Evolutionary conservation across 2,113 vertebrate species (phyloP).

Genomic region (Rousettus leschenaultii): DNA sequence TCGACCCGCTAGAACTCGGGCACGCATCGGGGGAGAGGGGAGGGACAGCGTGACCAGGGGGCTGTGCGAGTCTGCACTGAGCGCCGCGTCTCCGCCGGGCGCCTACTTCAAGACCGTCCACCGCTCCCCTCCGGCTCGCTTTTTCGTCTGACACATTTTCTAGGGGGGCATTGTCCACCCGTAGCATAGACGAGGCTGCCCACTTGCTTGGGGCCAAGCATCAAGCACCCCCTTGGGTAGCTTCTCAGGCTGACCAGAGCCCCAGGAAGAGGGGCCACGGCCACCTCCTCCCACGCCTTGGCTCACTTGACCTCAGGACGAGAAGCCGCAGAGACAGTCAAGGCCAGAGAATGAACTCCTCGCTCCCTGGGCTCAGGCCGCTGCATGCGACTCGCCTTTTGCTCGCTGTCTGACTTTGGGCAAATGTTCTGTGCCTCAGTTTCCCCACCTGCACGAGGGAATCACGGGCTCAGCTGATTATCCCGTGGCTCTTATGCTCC

Average conservation of each 20-base stretch:
- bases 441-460: neutral
- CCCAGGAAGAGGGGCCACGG: accelerated
- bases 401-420: accelerated
- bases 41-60: accelerated
- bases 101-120: accelerated
- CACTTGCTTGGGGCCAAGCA: too few relatives aligned
- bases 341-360: accelerated
- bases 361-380: neutral
- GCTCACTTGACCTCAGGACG: neutral
- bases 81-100: accelerated
- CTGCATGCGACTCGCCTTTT: accelerated
- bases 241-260: neutral
- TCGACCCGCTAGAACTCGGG: accelerated
- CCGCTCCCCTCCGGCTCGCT: neutral
- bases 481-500: accelerated
- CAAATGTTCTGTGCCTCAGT: accelerated
- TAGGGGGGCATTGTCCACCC: accelerated
- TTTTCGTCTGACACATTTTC: accelerated
- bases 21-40: accelerated
- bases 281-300: neutral
- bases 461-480: accelerated
- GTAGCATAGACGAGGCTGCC: neutral
- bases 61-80: accelerated
- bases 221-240: neutral
- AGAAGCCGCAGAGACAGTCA: accelerated